Conservation (phyloP, 2,888 invertebrate species). For the Tanypteryx hageni region DNA sequence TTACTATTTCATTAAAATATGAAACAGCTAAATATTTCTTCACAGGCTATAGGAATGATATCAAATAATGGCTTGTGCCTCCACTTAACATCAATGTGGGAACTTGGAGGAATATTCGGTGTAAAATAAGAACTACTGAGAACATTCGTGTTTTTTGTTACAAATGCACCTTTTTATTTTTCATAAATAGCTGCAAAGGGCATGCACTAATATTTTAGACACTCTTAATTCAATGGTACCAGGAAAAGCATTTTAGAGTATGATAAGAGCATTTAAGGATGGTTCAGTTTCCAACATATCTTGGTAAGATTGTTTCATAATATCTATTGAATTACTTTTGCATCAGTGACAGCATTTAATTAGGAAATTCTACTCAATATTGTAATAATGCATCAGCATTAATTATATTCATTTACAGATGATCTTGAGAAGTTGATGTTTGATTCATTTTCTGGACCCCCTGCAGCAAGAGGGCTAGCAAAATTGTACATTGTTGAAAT, state of each 20-base stretch:
- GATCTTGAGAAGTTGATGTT: background rate
- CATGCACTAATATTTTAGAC: too few species aligned
- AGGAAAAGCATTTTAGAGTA: too few species aligned
- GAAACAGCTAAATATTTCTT: too few species aligned
- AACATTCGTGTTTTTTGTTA: too few species aligned
- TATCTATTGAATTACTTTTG: background rate
- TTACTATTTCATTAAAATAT: too few species aligned
- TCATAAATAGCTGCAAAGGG: too few species aligned
- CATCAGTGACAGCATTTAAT: background rate
- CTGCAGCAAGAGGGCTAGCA: background rate
- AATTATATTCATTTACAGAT: background rate
- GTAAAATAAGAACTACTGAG: too few species aligned
- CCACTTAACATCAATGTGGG: too few species aligned
- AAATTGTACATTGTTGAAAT: constrained; percentile 10
- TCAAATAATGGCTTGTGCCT: background rate
- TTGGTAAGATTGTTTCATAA: background rate
- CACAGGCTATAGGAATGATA: background rate
- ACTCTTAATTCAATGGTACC: too few species aligned
- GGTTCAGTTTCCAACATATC: background rate
- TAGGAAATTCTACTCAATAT: background rate
- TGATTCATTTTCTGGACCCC: background rate
- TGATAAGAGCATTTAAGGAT: too few species aligned
- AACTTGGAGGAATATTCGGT: too few species aligned
- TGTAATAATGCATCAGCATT: background rate
- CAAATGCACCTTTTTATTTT: too few species aligned